Conservation (phyloP, 1,140 invertebrate genomes). For the Phocides pigmalion region DNA sequence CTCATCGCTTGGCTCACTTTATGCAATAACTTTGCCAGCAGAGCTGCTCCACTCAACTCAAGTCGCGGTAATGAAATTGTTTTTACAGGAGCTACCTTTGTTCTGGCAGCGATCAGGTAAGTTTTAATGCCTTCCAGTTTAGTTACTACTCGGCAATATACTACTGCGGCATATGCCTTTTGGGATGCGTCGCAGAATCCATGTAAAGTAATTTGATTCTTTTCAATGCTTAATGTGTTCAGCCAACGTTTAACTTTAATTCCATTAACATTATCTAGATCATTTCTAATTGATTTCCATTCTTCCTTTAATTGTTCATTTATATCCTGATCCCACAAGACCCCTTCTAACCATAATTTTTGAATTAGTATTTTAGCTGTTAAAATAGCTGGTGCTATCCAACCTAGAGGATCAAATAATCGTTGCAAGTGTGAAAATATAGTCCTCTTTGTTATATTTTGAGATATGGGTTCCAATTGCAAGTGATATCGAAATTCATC, state of each 20-base stretch:
- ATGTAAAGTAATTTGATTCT: too few relatives aligned
- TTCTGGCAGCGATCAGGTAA: conserved; percentile 18
- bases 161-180: too few relatives aligned
- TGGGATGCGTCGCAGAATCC: conserved; percentile 13
- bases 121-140: too few relatives aligned
- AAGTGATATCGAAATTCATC: too few relatives aligned
- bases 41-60: conserved; percentile 76
- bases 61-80: conserved; percentile 46
- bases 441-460: too few relatives aligned
- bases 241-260: too few relatives aligned
- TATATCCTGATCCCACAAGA: too few relatives aligned
- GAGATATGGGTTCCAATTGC: too few relatives aligned
- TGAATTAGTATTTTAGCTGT: conserved; percentile 34
- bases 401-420: conserved; percentile 27
- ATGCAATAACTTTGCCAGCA: conserved; percentile 59
- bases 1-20: conserved; percentile 42
- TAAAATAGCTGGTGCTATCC: conserved; percentile 26
- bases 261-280: too few relatives aligned
- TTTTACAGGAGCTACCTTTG: conserved; percentile 16
- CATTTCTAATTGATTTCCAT: conserved; percentile 17
- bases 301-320: conserved; percentile 17
- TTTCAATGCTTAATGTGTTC: too few relatives aligned
- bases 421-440: conserved; percentile 22
- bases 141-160: too few relatives aligned
- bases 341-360: too few relatives aligned